These are phyloP conservation scores for Hypotaenidia okinawae DNA, from an alignment of 2,797 vertebrate species.

Conservation along the genomic window DNA sequence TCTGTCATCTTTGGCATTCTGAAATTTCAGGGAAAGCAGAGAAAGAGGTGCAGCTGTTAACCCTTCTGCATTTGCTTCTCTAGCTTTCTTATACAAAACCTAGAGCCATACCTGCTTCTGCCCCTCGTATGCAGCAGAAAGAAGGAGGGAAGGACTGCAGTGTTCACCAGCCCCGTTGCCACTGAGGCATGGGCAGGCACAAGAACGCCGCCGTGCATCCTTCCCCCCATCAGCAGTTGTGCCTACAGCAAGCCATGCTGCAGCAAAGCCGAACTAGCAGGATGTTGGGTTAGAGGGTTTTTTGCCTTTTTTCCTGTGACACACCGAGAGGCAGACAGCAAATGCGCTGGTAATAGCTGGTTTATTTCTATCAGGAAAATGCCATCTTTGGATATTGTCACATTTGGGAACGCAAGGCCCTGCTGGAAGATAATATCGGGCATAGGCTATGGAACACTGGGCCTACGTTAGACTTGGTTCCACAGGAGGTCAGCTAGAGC, in stretches of 20 bases:
- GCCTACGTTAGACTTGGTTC: neutral
- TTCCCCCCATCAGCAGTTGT: neutral
- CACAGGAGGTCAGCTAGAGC: neutral
- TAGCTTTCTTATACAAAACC: neutral
- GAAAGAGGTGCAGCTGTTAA: neutral
- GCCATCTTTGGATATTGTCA: neutral
- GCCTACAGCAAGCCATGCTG: neutral
- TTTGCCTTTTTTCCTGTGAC: neutral
- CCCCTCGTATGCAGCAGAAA: neutral
- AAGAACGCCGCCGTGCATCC: neutral
- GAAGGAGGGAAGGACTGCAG: neutral
- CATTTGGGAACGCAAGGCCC: neutral
- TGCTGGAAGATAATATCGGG: neutral
- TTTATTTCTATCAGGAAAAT: neutral
- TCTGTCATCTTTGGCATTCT: neutral
- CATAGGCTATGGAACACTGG: fast-evolving
- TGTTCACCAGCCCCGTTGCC: neutral
- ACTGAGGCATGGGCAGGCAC: neutral
- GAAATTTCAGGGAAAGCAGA: neutral
- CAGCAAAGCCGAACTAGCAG: neutral
- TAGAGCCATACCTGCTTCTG: neutral
- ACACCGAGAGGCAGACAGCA: neutral
- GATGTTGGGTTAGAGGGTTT: neutral
- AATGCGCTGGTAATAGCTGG: neutral
- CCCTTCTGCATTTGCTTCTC: neutral